phyloP scores from a whole-genome alignment of 2,888 invertebrate species.

The Drosophila mettleri region DNA sequence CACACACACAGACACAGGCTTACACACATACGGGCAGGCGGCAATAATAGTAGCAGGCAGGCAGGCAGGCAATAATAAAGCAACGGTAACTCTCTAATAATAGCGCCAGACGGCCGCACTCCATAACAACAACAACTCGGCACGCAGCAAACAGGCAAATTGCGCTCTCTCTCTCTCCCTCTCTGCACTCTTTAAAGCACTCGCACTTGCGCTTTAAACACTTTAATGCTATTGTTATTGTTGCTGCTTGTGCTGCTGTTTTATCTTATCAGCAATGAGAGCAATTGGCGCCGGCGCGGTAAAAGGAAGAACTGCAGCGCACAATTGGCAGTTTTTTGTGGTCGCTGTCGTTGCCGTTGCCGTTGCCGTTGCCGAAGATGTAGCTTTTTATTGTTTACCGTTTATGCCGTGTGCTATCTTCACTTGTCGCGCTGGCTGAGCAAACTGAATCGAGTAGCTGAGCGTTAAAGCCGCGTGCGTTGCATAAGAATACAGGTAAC shows the following conservation, averaged over 20 bases:
- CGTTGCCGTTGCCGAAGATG: slow-evolving; percentile 7
- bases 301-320: slow-evolving; percentile 44
- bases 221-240: slow-evolving; percentile 7
- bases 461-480: slow-evolving; percentile 51
- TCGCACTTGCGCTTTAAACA: slow-evolving; percentile 39
- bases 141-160: slow-evolving; percentile 35
- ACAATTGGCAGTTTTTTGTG: slow-evolving; percentile 24
- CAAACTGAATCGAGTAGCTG: slow-evolving; percentile 66
- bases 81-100: slow-evolving; percentile 78
- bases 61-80: slow-evolving; percentile 69
- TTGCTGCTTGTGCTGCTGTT: slow-evolving; percentile 32
- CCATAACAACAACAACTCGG: slow-evolving; percentile 18
- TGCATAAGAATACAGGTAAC: slow-evolving; percentile 71
- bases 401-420: slow-evolving; percentile 63
- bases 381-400: slow-evolving; percentile 29
- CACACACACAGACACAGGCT: slow-evolving; percentile 20
- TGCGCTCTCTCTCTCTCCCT: slow-evolving; percentile 35
- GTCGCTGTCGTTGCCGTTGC: not conserved
- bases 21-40: slow-evolving; percentile 15
- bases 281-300: slow-evolving; percentile 49
- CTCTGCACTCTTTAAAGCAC: slow-evolving; percentile 12
- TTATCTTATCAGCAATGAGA: slow-evolving; percentile 58
- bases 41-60: slow-evolving; percentile 63
- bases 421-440: slow-evolving; percentile 67
- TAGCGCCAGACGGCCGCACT: slow-evolving; percentile 54